Evolutionary conservation across 1,140 invertebrate species (phyloP), one percentile per base, ranked within the genome.

Genomic region (Aphidius ervi): DNA sequence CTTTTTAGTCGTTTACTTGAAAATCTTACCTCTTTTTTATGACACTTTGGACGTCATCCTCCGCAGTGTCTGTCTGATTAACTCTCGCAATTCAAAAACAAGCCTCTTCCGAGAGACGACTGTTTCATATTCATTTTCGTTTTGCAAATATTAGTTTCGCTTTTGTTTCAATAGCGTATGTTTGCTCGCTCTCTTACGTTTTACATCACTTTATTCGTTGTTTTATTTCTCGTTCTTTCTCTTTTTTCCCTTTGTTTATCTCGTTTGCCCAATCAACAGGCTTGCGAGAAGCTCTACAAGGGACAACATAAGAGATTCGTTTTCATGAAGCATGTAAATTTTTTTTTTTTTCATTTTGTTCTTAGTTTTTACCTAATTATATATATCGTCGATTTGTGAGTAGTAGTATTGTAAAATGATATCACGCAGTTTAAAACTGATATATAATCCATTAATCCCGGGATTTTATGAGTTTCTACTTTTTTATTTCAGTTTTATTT

Each of bases 11-110:
- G 23, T 3, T 31, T 31, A 4, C 23, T 31, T 31, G 23, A 31
- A 31, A 68, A 71, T 67, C 74, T 77, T 76, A 76, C 75, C 74
- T 31, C 4, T 31, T 77, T 70, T 70, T 68, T 67, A 56, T 70
- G 71, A 73, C 74, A 76, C 72, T 72, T 68, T 69, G 63, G 60
- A 65, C 64, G 68, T 67, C 68, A 67, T 71, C 68, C 67, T 71
- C 68, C 74, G 67, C 67, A 64, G 59, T 66, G 61, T 67, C 52
- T 65, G 66, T 62, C 63, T 61, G 41, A 39, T 65, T 64, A 63
- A 61, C 65, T 65, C 62, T 62, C 54, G 16, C 23, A 49, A 65
- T 61, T 66, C 56, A 67, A 47, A 60, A 54, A 65, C 58, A 63
- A 56, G 64, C 64, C 54, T 69, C 58, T 63, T 57, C 64, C 63